Base-by-base conservation (phyloP, 2,888 invertebrate genomes). In the Listrodromus nycthemerus region DNA sequence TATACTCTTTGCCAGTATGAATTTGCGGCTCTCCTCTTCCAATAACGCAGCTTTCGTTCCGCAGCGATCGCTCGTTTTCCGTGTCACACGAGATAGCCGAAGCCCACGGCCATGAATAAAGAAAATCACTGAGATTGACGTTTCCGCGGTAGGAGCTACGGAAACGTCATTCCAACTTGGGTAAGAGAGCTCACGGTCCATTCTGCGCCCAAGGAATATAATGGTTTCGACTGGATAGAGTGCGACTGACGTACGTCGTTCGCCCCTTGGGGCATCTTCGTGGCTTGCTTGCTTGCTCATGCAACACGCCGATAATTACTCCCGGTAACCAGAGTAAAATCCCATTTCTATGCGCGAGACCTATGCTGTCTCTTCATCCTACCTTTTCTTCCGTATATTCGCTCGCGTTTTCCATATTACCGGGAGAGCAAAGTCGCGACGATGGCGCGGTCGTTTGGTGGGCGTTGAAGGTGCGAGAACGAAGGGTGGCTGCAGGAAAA, bases 221-320 rank as follows among this genome's bases (percentile, higher is more conserved):
- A 58, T 58, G 58, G 27, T 10, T 13, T 6, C 4, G 27, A 27
- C 27, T 27, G 58, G 30, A 58, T 30, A 30, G 50, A 19, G 30
- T 30, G 58, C 58, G 24, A 30, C 58, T 58, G 58, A 58, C 58
- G 58, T 58, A 30, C 58, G 58, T 30, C 16, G 58, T 58, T 63
- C 65, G 4, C 37, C 16, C 67, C 66, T 10, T 24, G 16, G 21
- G 66, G 66, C 52, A 65, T 65, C 37, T 65, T 30, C 61, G 8
- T 19, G 74, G 63, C 13, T 58, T 37, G 24, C 21, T 41, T 41
- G 41, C 41, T 30, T 33, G 48, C 37, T 16, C 48, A 75, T 37
- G 77, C 83, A 84, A 88, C 88, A 86, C 85, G 75, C 87, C 87
- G 89, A 90, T 91, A 91, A 91, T 91, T 91, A 90, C 89, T 87